These are phyloP conservation scores for Apodemia hepburni DNA, from an alignment of 2,888 invertebrate genomes.

Conservation along the genomic window DNA sequence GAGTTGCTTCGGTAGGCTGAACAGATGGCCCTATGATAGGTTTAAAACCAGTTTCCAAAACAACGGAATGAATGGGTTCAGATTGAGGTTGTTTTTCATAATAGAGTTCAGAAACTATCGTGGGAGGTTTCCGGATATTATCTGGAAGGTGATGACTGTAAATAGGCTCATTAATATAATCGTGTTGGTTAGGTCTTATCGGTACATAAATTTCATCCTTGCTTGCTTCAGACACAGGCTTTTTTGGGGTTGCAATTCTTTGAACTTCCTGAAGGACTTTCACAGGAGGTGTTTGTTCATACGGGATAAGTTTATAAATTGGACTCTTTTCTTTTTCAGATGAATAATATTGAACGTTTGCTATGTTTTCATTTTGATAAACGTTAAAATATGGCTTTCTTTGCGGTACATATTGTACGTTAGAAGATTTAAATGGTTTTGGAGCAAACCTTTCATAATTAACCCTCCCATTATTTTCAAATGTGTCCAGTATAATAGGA, in stretches of 20 bases:
- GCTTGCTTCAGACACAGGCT: conserved; percentile 42
- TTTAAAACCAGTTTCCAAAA: conserved; percentile 59
- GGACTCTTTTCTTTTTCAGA: conserved; percentile 55
- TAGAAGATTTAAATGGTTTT: conserved; percentile 48
- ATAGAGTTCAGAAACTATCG: conserved; percentile 60
- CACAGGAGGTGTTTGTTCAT: conserved; percentile 71
- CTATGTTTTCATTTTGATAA: conserved; percentile 46
- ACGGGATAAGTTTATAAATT: conserved; percentile 71
- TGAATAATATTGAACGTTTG: conserved; percentile 59
- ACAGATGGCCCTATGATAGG: conserved; percentile 49
- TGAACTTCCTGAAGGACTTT: conserved; percentile 38
- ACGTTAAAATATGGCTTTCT: conserved; percentile 56
- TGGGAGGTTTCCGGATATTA: conserved; percentile 39
- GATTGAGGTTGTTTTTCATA: conserved; percentile 55
- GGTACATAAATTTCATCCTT: conserved; percentile 51
- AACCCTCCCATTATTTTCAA: conserved; percentile 44
- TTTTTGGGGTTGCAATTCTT: conserved; percentile 41
- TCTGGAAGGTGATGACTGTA: conserved; percentile 46
- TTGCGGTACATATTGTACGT: conserved; percentile 40
- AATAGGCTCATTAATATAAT: conserved; percentile 47
- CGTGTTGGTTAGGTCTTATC: conserved; percentile 51
- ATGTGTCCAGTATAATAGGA: conserved; percentile 42
- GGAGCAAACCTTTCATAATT: conserved; percentile 44
- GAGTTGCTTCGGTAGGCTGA: conserved; percentile 42
- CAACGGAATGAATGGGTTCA: conserved; percentile 43